Evolutionary conservation across 37 sponge, comb jelly and placozoan genomes (phyloP).

Genomic region (Agelas oroides): DNA sequence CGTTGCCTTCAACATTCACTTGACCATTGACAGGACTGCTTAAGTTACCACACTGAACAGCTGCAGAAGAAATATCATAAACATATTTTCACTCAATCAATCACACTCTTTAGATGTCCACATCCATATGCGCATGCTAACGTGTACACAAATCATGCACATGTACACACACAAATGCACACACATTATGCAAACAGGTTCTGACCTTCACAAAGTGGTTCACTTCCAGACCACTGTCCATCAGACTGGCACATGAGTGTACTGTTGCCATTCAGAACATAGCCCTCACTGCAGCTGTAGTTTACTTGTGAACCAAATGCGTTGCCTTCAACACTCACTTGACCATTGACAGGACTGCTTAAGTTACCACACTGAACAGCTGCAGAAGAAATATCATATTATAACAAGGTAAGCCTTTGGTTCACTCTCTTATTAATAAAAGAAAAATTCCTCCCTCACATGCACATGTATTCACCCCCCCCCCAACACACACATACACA

Average conservation of each 20-base stretch:
- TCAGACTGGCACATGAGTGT: neutral
- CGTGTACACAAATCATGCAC: too few species aligned
- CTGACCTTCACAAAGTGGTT: neutral
- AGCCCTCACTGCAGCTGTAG: neutral
- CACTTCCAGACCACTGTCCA: neutral
- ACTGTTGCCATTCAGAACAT: neutral
- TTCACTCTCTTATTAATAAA: too few species aligned
- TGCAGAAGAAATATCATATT: too few species aligned
- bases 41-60: neutral
- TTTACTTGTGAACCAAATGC: neutral
- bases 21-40: constrained; percentile 22
- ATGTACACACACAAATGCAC: too few species aligned
- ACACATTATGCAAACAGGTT: too few species aligned
- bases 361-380: neutral
- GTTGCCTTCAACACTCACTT: neutral
- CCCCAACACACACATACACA: too few species aligned
- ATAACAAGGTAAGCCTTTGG: too few species aligned
- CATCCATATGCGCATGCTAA: too few species aligned
- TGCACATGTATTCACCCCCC: too few species aligned
- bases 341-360: neutral
- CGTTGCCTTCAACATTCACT: neutral
- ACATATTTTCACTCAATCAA: too few species aligned
- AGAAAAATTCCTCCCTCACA: too few species aligned
- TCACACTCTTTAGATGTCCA: too few species aligned
- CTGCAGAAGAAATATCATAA: neutral